Percentiles rank a stretch among this genome's conserved stretches.
Evolutionary conservation across 2,113 vertebrate species (phyloP).

Genomic region (Vombatus ursinus): DNA sequence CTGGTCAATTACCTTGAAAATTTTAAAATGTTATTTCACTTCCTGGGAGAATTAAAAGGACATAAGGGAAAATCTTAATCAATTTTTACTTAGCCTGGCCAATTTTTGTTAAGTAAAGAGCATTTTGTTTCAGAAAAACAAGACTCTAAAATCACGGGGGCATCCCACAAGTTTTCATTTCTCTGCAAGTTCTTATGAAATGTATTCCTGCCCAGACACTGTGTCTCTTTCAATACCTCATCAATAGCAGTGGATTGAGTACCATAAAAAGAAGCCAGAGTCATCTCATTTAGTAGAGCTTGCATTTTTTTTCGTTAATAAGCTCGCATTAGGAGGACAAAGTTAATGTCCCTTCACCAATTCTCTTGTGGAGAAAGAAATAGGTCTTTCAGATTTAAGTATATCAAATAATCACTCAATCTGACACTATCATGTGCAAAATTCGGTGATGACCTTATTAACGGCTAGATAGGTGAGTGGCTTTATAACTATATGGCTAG

Average conservation of each 20-base stretch:
- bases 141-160: neutral
- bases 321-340: conserved; percentile 10
- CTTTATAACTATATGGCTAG: neutral
- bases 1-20: neutral
- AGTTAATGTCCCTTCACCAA: conserved; percentile 11
- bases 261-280: neutral
- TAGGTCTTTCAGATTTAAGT: neutral
- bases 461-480: neutral
- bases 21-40: neutral
- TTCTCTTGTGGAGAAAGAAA: neutral
- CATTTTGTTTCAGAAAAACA: neutral
- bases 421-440: neutral
- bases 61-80: neutral
- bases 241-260: neutral
- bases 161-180: neutral
- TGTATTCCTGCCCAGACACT: rapidly evolving
- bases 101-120: neutral
- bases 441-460: conserved; percentile 20
- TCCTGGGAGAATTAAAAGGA: neutral
- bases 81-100: neutral
- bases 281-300: neutral
- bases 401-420: conserved; percentile 4
- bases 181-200: conserved; percentile 9
- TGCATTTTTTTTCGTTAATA: conserved; percentile 35
- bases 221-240: neutral